These are phyloP conservation scores for Umimayanthus chanpuru DNA, from an alignment of 92 coral and sea anemone species.

Conservation along the genomic window DNA sequence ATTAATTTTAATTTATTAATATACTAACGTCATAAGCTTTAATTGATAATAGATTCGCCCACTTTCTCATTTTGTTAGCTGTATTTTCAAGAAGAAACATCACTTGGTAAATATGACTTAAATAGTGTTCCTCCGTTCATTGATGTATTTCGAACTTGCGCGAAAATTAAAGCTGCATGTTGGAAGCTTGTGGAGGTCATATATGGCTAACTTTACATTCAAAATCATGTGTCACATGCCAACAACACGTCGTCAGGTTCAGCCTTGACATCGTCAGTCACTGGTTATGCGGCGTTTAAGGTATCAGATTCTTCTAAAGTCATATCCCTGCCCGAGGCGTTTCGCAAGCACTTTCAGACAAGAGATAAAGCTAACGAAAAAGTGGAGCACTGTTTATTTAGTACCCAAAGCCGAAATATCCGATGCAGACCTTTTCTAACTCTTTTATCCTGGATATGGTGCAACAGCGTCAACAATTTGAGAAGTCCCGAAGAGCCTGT, in stretches of 20 bases:
- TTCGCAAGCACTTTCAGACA: slow-evolving; percentile 6
- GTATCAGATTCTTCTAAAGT: background rate
- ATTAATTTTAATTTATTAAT: too few species aligned
- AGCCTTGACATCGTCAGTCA: background rate
- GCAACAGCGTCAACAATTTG: slow-evolving; percentile 41
- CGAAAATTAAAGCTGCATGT: too few species aligned
- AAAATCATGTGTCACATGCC: too few species aligned
- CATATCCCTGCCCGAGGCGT: slow-evolving; percentile 10
- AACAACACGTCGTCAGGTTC: background rate
- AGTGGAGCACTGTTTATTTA: slow-evolving; percentile 49
- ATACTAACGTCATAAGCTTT: too few species aligned
- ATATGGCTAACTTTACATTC: too few species aligned
- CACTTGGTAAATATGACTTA: too few species aligned
- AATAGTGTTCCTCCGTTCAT: too few species aligned
- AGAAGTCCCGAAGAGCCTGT: slow-evolving; percentile 34
- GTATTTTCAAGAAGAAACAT: too few species aligned
- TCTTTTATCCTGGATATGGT: slow-evolving; percentile 56
- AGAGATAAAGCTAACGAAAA: slow-evolving; percentile 29
- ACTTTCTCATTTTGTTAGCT: too few species aligned
- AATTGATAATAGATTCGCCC: too few species aligned
- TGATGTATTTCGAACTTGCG: too few species aligned
- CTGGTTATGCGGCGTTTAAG: background rate
- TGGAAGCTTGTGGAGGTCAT: too few species aligned
- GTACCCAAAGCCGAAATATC: slow-evolving; percentile 45
- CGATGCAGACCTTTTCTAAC: slow-evolving; percentile 46